Conservation (phyloP, 2,888 invertebrate genomes). For the Plusia festucae region DNA sequence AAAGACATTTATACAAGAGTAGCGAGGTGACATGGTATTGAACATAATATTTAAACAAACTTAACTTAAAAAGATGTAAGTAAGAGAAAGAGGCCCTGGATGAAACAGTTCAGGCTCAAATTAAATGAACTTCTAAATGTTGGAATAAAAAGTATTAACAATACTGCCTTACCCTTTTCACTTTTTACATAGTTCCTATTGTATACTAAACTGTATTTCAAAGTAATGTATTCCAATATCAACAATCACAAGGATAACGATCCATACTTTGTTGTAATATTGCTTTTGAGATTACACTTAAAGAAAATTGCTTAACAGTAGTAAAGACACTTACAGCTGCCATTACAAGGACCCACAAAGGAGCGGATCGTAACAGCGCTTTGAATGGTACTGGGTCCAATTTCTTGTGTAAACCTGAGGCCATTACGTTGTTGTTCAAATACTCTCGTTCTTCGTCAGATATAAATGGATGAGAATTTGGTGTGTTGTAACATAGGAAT, state of each 20-base stretch:
- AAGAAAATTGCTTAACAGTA: constrained; percentile 21
- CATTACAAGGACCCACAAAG: constrained; percentile 92
- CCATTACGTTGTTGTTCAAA: constrained; percentile 86
- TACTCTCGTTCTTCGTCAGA: constrained; percentile 84
- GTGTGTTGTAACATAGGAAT: constrained; percentile 85
- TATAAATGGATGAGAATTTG: constrained; percentile 87
- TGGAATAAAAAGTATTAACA: not conserved
- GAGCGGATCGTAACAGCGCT: constrained; percentile 90
- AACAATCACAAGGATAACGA: constrained; percentile 11
- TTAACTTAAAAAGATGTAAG: too few species aligned
- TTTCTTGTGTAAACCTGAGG: constrained; percentile 86
- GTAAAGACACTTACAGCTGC: constrained; percentile 89
- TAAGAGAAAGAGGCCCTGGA: too few species aligned
- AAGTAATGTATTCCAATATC: constrained; percentile 9
- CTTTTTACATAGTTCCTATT: not conserved
- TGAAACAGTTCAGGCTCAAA: too few species aligned
- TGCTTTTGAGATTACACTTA: constrained; percentile 14
- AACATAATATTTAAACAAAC: too few species aligned
- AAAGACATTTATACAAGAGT: too few species aligned
- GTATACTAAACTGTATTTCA: not conserved
- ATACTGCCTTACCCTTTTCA: not conserved
- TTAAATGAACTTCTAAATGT: too few species aligned
- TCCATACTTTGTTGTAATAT: constrained; percentile 23
- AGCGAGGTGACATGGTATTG: too few species aligned
- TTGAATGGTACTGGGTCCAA: constrained; percentile 92